Conservation (phyloP, 1,140 invertebrate species). For the Zaprionus davidi region DNA sequence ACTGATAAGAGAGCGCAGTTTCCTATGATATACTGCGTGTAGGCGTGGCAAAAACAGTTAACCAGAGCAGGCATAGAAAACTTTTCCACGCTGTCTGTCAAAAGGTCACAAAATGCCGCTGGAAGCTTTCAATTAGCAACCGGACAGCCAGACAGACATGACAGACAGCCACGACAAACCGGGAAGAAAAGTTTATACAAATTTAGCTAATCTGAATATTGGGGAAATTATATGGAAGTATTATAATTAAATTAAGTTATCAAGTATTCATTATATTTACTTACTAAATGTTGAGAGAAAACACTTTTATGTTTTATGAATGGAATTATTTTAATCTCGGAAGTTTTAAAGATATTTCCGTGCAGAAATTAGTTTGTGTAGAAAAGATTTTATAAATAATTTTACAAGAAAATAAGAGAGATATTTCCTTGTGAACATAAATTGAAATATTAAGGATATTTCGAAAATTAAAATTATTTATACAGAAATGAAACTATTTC, state of each 20-base stretch:
- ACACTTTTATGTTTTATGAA: background rate
- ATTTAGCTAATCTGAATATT: background rate
- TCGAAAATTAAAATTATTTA: no score
- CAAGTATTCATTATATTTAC: background rate
- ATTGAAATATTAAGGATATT: no score
- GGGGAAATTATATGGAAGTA: background rate
- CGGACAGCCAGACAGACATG: background rate
- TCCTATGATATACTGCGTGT: constrained; percentile 23
- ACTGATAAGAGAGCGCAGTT: constrained; percentile 71
- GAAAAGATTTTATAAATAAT: accelerated
- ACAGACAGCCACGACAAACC: no score
- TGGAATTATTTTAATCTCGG: background rate
- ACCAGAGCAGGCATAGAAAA: background rate
- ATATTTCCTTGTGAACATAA: no score
- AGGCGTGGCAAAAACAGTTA: constrained; percentile 2
- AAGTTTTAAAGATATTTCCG: background rate
- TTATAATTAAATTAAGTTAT: constrained; percentile 1
- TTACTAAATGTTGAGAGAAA: background rate
- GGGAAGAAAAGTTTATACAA: background rate
- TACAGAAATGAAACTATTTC: no score
- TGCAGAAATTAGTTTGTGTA: background rate
- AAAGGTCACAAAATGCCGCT: constrained; percentile 6
- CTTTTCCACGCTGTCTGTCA: background rate
- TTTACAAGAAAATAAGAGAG: no score
- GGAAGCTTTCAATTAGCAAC: constrained; percentile 8